Conservation (phyloP, 2,888 invertebrate genomes). For the Drosophila melanocephala region DNA sequence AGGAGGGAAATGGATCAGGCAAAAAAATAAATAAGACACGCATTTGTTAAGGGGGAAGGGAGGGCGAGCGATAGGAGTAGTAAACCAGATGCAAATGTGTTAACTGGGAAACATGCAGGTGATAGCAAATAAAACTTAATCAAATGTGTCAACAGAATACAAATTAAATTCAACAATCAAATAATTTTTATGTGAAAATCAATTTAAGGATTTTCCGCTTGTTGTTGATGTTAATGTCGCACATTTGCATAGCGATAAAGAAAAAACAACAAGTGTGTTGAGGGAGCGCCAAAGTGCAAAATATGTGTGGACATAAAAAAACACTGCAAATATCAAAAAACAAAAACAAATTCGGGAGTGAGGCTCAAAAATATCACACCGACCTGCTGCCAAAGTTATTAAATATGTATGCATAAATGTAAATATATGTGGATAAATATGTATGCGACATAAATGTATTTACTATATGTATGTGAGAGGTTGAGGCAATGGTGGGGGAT, state of each 20-base stretch:
- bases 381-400: slow-evolving; percentile 68
- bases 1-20: slow-evolving; percentile 1
- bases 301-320: slow-evolving; percentile 49
- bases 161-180: slow-evolving; percentile 73
- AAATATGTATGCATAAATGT: slow-evolving; percentile 68
- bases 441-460: slow-evolving; percentile 8
- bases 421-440: slow-evolving; percentile 37
- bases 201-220: slow-evolving; percentile 69
- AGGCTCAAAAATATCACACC: slow-evolving; percentile 55
- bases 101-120: slow-evolving; percentile 79
- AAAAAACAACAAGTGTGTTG: slow-evolving; percentile 28
- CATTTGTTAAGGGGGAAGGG: not conserved
- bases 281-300: slow-evolving; percentile 64
- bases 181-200: slow-evolving; percentile 76
- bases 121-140: slow-evolving; percentile 80
- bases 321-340: slow-evolving; percentile 38
- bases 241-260: slow-evolving; percentile 69
- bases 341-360: slow-evolving; percentile 37
- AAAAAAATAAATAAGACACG: not conserved
- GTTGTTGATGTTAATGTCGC: slow-evolving; percentile 33
- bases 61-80: slow-evolving; percentile 8
- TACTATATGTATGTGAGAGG: slow-evolving; percentile 12
- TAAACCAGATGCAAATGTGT: slow-evolving; percentile 69
- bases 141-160: slow-evolving; percentile 76
- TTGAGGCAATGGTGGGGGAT: slow-evolving; percentile 1